Conservation (phyloP, 2,797 vertebrate species). For the Phoeniculus purpureus region DNA sequence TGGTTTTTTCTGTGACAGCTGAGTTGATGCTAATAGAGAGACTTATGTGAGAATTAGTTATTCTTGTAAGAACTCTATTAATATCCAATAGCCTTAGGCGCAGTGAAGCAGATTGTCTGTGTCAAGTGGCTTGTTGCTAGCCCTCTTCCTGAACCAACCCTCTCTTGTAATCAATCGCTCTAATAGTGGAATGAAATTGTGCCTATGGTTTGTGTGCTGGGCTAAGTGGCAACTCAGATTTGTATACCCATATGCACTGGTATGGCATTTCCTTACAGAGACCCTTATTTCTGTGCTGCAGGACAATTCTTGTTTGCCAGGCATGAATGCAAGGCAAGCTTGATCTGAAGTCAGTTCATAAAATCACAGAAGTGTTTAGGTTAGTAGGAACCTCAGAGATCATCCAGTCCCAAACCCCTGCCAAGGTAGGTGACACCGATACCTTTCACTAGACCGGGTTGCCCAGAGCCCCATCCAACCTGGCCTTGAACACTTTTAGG, state of each 20-base stretch:
- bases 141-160: neutral
- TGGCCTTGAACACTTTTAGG: too few species aligned
- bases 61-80: neutral
- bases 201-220: neutral
- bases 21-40: neutral
- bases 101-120: neutral
- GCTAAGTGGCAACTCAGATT: neutral
- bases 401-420: too few species aligned
- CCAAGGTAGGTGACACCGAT: too few species aligned
- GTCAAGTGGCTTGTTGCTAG: conserved; percentile 11
- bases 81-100: neutral
- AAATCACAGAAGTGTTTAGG: too few species aligned
- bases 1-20: neutral
- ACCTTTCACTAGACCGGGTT: too few species aligned
- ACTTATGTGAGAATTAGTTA: neutral
- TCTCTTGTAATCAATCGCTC: neutral
- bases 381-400: too few species aligned
- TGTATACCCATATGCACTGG: fast-evolving
- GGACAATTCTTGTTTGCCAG: neutral
- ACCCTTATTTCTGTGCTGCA: neutral
- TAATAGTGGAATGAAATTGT: neutral
- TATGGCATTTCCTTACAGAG: neutral
- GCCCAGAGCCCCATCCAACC: too few species aligned
- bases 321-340: neutral
- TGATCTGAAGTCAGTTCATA: neutral